These are phyloP conservation scores for Myotis yumanensis DNA, from an alignment of 2,113 vertebrate species.

Conservation along the genomic window DNA sequence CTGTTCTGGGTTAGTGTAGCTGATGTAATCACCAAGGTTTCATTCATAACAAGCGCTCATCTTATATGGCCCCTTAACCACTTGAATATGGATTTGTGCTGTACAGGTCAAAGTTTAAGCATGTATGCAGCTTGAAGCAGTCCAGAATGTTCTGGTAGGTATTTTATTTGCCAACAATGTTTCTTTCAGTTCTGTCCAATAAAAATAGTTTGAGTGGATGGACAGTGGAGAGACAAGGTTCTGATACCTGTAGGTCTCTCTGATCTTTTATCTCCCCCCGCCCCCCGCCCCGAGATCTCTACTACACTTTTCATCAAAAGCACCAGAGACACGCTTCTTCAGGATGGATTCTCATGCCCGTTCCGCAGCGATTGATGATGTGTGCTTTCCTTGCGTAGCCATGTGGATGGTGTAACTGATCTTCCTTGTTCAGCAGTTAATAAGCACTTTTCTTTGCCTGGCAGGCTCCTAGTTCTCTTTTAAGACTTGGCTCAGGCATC, in stretches of 20 bases:
- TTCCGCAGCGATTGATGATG: conserved; percentile 73
- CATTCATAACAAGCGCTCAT: conserved; percentile 83
- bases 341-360: conserved; percentile 71
- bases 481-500: conserved; percentile 60
- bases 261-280: conserved; percentile 79
- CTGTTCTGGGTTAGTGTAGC: conserved; percentile 86
- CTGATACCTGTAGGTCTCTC: conserved; percentile 78
- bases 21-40: conserved; percentile 84
- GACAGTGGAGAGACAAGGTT: conserved; percentile 75
- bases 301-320: conserved; percentile 78
- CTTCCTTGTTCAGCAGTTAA: conserved; percentile 70
- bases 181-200: conserved; percentile 78
- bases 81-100: conserved; percentile 77
- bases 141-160: conserved; percentile 72
- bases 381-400: conserved; percentile 67
- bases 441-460: conserved; percentile 72
- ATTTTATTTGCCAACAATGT: conserved; percentile 76
- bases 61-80: conserved; percentile 79
- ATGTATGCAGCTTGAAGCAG: conserved; percentile 58
- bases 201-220: conserved; percentile 79
- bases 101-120: conserved; percentile 71
- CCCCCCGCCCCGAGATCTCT: conserved; percentile 63
- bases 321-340: conserved; percentile 75
- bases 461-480: conserved; percentile 57
- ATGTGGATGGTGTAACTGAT: conserved; percentile 76